Evolutionary conservation across 2,888 invertebrate species (phyloP).

Genomic region (Miltochrista miniata): DNA sequence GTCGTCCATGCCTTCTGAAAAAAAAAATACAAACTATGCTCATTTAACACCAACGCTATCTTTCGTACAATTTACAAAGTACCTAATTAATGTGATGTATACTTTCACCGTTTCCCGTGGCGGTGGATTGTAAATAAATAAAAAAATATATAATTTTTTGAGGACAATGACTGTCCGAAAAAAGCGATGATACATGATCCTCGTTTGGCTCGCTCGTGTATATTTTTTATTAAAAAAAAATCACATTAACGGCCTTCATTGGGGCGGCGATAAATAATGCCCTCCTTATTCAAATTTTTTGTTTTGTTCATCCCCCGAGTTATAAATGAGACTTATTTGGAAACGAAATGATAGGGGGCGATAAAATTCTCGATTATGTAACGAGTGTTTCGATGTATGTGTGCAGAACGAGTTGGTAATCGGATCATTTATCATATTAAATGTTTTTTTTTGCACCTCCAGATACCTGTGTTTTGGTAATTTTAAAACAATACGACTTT

Average conservation of each 20-base stretch:
- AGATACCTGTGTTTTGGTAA: slow-evolving; percentile 25
- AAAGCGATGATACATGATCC: slow-evolving; percentile 82
- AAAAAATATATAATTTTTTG: slow-evolving; percentile 55
- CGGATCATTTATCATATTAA: slow-evolving; percentile 40
- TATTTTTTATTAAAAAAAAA: slow-evolving; percentile 81
- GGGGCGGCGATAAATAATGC: slow-evolving; percentile 83
- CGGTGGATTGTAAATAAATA: slow-evolving; percentile 60
- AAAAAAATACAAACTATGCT: slow-evolving; percentile 1
- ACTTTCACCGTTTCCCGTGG: slow-evolving; percentile 60
- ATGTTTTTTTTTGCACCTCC: slow-evolving; percentile 22
- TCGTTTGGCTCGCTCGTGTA: slow-evolving; percentile 78
- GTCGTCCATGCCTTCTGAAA: neutral
- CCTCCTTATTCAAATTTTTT: slow-evolving; percentile 84
- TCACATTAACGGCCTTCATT: slow-evolving; percentile 84
- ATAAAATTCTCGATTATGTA: slow-evolving; percentile 73
- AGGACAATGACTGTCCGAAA: slow-evolving; percentile 82
- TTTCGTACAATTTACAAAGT: slow-evolving; percentile 51
- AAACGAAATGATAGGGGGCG: slow-evolving; percentile 77
- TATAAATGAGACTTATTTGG: slow-evolving; percentile 83
- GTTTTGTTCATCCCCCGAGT: slow-evolving; percentile 80
- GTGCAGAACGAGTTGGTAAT: slow-evolving; percentile 42
- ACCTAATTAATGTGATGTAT: slow-evolving; percentile 75
- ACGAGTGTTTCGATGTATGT: slow-evolving; percentile 53
- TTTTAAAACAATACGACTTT: neutral
- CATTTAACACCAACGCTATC: slow-evolving; percentile 1